These are phyloP conservation scores for Cyclina sinensis DNA, from an alignment of 1,140 invertebrate species.

Conservation along the genomic window DNA sequence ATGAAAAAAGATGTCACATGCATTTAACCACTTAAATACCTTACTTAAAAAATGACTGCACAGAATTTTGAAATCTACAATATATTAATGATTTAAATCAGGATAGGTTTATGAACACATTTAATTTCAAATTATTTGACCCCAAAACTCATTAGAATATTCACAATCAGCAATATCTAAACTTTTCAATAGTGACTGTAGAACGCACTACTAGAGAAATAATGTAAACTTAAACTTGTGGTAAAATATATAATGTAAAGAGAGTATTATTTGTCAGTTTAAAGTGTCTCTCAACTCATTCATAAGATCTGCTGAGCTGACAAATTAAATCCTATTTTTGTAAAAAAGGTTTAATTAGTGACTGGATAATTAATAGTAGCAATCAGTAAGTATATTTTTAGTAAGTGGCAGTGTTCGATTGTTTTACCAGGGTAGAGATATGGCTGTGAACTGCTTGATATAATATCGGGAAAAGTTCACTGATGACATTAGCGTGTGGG, in stretches of 20 bases:
- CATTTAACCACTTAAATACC: no score
- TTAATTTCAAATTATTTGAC: neutral
- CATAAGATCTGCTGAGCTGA: neutral
- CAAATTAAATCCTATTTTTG: neutral
- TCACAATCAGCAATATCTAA: conserved; percentile 28
- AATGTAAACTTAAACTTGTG: neutral
- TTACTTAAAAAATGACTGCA: no score
- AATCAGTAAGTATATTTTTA: neutral
- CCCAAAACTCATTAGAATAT: conserved; percentile 29
- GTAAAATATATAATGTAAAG: neutral
- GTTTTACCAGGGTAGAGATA: neutral
- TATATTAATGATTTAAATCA: no score
- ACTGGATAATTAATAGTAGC: neutral
- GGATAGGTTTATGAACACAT: no score
- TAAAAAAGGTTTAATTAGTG: neutral
- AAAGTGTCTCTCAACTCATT: neutral
- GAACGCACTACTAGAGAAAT: neutral
- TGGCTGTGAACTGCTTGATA: neutral
- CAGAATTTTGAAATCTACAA: no score
- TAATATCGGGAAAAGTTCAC: conserved; percentile 4
- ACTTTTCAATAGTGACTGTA: neutral
- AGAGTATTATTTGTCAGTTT: conserved; percentile 24
- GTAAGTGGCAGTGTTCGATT: neutral
- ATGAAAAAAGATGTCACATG: no score
- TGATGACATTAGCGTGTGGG: neutral